Conservation (phyloP, 2,797 vertebrate species). For the Sebastes reedi region DNA sequence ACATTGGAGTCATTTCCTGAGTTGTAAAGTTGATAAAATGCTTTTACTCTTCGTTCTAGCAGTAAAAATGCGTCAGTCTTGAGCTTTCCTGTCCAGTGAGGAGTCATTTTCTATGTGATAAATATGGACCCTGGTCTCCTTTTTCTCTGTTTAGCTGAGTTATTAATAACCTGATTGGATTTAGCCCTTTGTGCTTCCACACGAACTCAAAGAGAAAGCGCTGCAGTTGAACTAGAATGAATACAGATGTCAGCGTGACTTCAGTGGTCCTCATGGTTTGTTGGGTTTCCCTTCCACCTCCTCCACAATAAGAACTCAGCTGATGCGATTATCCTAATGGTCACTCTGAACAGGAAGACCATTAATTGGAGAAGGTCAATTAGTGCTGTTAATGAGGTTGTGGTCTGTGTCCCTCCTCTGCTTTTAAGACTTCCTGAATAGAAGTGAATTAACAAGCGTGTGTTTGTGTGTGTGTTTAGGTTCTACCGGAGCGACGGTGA, state of each 20-base stretch:
- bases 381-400: slow-evolving; percentile 59
- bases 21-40: no score
- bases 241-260: background rate
- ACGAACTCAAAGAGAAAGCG: background rate
- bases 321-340: slow-evolving; percentile 66
- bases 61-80: background rate
- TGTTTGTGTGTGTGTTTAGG: slow-evolving; percentile 71
- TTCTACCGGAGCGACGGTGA: slow-evolving; percentile 94
- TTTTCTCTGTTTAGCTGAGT: background rate
- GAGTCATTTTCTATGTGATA: background rate
- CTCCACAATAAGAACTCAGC: background rate
- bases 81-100: background rate
- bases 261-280: background rate
- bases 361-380: slow-evolving; percentile 51
- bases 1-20: no score
- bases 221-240: background rate
- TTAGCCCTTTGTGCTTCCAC: background rate
- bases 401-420: slow-evolving; percentile 34
- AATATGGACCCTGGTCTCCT: background rate
- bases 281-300: background rate
- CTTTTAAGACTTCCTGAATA: slow-evolving; percentile 37
- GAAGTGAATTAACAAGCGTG: slow-evolving; percentile 35
- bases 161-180: background rate
- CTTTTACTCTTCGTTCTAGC: no score
- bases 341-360: slow-evolving; percentile 69